A percentile compares a stretch with the other conserved stretches of the same genome.
Evolutionary conservation across 2,888 invertebrate species (phyloP).

Genomic region (Drosophila pegasa): DNA sequence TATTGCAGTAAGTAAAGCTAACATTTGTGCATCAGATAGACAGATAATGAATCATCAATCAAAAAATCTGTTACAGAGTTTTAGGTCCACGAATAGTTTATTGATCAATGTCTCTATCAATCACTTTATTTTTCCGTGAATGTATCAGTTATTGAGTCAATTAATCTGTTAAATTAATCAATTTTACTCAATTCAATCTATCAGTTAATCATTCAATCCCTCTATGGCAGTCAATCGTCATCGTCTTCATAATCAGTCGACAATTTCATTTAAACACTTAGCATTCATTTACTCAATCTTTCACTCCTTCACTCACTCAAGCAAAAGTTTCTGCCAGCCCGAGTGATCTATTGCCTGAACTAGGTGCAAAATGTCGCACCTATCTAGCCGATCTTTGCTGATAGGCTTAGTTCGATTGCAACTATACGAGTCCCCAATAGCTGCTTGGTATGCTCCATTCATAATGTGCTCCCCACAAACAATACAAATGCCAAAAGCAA

Average conservation of each 20-base stretch:
- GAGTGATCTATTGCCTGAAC: constrained; percentile 7
- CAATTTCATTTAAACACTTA: neutral
- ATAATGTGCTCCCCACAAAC: constrained; percentile 21
- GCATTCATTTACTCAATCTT: neutral
- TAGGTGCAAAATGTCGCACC: constrained; percentile 27
- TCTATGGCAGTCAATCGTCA: neutral
- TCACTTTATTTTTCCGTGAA: too few species aligned
- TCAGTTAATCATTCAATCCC: neutral
- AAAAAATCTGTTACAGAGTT: neutral
- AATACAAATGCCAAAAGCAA: constrained; percentile 38
- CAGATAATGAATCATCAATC: too few species aligned
- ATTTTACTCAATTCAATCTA: neutral
- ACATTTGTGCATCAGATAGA: too few species aligned
- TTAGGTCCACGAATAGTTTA: neutral
- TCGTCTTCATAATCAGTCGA: too few species aligned
- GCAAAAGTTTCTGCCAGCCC: neutral
- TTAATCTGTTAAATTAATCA: neutral
- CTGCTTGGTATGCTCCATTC: constrained; percentile 47
- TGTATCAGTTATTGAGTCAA: too few species aligned
- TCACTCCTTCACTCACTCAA: neutral
- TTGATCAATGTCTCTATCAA: neutral
- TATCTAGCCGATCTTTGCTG: constrained; percentile 10
- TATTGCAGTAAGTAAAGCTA: too few species aligned
- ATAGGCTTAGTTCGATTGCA: constrained; percentile 22
- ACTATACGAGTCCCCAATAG: constrained; percentile 10